Evolutionary conservation across 2,888 invertebrate genomes (phyloP).

Genomic region (Griposia aprilina): DNA sequence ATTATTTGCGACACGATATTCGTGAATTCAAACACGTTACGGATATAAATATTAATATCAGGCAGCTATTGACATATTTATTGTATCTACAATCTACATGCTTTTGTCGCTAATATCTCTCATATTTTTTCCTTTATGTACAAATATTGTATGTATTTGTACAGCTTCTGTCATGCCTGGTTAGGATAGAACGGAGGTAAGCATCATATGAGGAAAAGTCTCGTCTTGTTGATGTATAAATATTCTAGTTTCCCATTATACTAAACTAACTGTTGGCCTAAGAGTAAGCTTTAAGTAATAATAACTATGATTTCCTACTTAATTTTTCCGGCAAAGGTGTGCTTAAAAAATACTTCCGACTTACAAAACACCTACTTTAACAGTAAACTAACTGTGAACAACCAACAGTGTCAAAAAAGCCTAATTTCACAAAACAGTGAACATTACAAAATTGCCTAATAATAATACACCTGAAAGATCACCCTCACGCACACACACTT

Average conservation of each 20-base stretch:
- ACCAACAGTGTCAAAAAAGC: slow-evolving; percentile 32
- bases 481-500: slow-evolving; percentile 39
- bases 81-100: slow-evolving; percentile 41
- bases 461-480: slow-evolving; percentile 62
- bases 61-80: slow-evolving; percentile 59
- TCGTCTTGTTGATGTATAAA: neutral
- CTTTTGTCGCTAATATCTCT: slow-evolving; percentile 24
- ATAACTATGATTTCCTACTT: neutral
- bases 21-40: slow-evolving; percentile 48
- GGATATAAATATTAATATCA: slow-evolving; percentile 52
- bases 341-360: neutral
- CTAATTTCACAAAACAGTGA: slow-evolving; percentile 50
- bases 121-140: slow-evolving; percentile 13
- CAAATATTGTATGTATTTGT: slow-evolving; percentile 29
- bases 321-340: slow-evolving; percentile 7
- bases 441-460: slow-evolving; percentile 54
- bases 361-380: slow-evolving; percentile 13
- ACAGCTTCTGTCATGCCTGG: slow-evolving; percentile 5
- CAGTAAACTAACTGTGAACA: neutral
- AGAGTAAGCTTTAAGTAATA: neutral
- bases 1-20: slow-evolving; percentile 45
- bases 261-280: neutral
- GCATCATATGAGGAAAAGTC: slow-evolving; percentile 1
- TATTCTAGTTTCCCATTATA: neutral
- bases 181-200: neutral